phyloP scores from a whole-genome alignment of 2,113 vertebrate species.

The Poeciliopsis retropinna region DNA sequence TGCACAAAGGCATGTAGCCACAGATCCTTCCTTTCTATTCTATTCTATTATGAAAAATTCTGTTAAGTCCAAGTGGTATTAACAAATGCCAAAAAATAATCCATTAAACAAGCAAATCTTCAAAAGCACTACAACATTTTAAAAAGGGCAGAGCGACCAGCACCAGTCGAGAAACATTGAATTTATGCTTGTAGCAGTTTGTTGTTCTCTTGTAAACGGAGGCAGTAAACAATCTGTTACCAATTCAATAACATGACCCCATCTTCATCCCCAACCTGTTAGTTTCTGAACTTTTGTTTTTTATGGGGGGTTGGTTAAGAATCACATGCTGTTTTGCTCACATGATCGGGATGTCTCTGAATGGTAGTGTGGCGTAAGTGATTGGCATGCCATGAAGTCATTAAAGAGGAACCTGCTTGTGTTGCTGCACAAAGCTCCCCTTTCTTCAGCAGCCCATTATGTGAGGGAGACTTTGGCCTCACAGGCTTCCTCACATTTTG shows the following conservation, averaged over 20 bases:
- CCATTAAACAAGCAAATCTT: not conserved
- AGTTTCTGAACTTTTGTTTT: conserved; percentile 28
- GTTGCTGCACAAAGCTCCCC: conserved; percentile 71
- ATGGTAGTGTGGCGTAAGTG: conserved; percentile 55
- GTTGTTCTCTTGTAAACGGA: too few species aligned
- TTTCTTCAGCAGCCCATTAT: conserved; percentile 71
- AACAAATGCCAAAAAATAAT: not conserved
- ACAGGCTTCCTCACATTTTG: conserved; percentile 63
- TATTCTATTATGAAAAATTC: not conserved
- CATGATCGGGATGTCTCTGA: conserved; percentile 35
- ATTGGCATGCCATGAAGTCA: conserved; percentile 74
- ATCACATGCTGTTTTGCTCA: conserved; percentile 42
- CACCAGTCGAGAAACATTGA: too few species aligned
- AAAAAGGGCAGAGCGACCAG: too few species aligned
- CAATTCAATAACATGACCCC: not conserved
- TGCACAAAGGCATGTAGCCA: too few species aligned
- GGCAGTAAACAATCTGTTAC: not conserved
- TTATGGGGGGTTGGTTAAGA: not conserved
- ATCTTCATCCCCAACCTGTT: conserved; percentile 2
- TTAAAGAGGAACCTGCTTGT: conserved; percentile 78
- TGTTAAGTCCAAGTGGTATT: not conserved
- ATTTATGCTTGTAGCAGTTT: too few species aligned
- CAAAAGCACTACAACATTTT: too few species aligned
- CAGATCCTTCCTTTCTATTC: too few species aligned
- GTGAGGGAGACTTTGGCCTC: conserved; percentile 72